A percentile compares a stretch with the other conserved stretches of the same genome.
phyloP scores from a whole-genome alignment of 2,113 vertebrate species.

The Psammodynastes pulverulentus region DNA sequence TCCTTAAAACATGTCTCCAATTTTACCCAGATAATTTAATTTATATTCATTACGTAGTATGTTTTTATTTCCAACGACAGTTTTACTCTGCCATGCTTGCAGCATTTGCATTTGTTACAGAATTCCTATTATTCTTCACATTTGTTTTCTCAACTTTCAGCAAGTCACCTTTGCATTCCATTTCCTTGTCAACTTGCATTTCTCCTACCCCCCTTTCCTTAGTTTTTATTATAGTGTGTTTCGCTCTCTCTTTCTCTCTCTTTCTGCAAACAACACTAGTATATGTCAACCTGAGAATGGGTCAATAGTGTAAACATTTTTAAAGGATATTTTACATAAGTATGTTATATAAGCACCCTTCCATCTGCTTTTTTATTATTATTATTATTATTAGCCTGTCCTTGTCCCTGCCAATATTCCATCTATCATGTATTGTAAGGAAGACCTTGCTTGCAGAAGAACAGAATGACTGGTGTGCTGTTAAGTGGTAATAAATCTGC shows the following conservation, averaged over 20 bases:
- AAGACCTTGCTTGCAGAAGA: slow-evolving; percentile 43
- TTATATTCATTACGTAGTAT: neutral
- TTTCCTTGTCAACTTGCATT: slow-evolving; percentile 19
- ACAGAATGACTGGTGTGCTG: slow-evolving; percentile 41
- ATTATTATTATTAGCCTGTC: neutral
- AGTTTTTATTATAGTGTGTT: neutral
- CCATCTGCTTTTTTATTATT: neutral
- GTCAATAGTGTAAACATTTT: slow-evolving; percentile 24
- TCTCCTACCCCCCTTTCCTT: neutral
- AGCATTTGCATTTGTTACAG: neutral
- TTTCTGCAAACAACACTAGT: slow-evolving; percentile 1
- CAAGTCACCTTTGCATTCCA: neutral
- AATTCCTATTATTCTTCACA: slow-evolving; percentile 23
- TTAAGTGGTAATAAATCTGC: slow-evolving; percentile 36
- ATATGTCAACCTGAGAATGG: slow-evolving; percentile 25
- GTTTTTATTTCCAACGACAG: neutral
- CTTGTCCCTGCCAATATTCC: slow-evolving; percentile 44
- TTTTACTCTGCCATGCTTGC: slow-evolving; percentile 7
- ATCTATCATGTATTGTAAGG: slow-evolving; percentile 26
- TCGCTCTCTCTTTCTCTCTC: neutral
- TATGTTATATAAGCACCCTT: slow-evolving; percentile 6
- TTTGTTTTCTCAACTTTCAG: slow-evolving; percentile 24
- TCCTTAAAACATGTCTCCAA: slow-evolving; percentile 8
- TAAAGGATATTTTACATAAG: slow-evolving; percentile 41
- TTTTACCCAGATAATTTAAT: slow-evolving; percentile 38